phyloP scores from a whole-genome alignment of 2,113 vertebrate species.

The Spizaetus ornatus region DNA sequence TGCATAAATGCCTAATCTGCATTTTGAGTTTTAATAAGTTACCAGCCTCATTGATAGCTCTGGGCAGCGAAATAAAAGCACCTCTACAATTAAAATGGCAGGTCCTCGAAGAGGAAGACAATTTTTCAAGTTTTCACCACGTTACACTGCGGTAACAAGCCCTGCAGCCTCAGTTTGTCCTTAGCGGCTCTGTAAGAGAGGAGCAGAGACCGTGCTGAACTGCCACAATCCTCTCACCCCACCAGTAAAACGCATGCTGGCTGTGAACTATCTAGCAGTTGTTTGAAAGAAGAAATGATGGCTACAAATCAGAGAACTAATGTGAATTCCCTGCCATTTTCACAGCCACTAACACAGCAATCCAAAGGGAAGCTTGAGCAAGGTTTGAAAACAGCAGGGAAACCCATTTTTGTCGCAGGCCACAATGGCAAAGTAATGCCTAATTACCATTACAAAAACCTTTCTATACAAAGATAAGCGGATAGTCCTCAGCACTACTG shows the following conservation, averaged over 20 bases:
- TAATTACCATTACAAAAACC: not conserved
- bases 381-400: not conserved
- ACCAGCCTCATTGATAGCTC: not conserved
- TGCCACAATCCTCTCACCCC: not conserved
- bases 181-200: rapidly evolving
- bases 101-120: not conserved
- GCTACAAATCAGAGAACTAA: not conserved
- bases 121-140: not conserved
- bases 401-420: not conserved
- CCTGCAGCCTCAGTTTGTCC: not conserved
- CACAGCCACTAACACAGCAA: not conserved
- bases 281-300: not conserved
- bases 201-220: not conserved
- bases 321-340: not conserved
- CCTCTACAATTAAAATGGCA: not conserved
- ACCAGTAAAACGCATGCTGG: not conserved
- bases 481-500: not conserved
- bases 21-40: not conserved
- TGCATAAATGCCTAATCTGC: not conserved
- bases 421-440: not conserved
- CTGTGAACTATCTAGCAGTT: not conserved
- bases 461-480: not conserved
- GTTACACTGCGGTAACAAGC: not conserved
- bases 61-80: not conserved
- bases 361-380: not conserved